phyloP scores from a whole-genome alignment of 2,888 invertebrate genomes.

The Ditula angustiorana region DNA sequence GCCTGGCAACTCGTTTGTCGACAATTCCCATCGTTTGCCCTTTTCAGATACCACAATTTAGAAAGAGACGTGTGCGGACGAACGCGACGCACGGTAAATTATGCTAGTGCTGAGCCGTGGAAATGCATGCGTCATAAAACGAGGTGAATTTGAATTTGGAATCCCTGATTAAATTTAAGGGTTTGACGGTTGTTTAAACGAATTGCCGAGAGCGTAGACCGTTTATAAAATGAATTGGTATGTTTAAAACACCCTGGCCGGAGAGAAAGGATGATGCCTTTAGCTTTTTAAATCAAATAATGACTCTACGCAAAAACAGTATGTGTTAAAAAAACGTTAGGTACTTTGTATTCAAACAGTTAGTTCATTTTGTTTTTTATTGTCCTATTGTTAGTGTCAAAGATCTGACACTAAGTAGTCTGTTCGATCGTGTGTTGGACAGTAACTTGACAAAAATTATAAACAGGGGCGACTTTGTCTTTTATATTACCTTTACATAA shows the following conservation, averaged over 20 bases:
- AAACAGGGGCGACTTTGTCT: background rate
- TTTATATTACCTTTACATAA: constrained; percentile 22
- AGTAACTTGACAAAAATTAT: background rate
- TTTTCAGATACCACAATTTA: background rate
- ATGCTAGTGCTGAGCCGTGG: background rate
- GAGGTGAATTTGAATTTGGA: background rate
- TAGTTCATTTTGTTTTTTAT: too few relatives aligned
- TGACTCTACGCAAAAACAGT: too few relatives aligned
- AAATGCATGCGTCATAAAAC: background rate
- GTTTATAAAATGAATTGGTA: constrained; percentile 4
- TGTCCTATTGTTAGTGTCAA: too few relatives aligned
- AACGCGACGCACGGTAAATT: background rate
- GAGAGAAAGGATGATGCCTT: background rate
- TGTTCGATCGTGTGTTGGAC: too few relatives aligned
- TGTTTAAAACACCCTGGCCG: constrained; percentile 45
- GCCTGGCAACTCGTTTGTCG: background rate
- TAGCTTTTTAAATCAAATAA: too few relatives aligned
- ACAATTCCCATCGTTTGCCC: background rate
- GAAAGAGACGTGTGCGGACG: background rate
- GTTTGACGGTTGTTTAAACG: background rate
- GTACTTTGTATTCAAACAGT: too few relatives aligned
- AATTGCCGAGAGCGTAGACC: background rate
- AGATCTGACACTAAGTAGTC: too few relatives aligned
- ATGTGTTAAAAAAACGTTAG: too few relatives aligned
- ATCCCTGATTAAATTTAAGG: constrained; percentile 4